Percentiles rank a stretch among this genome's conserved stretches.
phyloP scores from a whole-genome alignment of 2,797 vertebrate genomes.

The Dipus sagitta region DNA sequence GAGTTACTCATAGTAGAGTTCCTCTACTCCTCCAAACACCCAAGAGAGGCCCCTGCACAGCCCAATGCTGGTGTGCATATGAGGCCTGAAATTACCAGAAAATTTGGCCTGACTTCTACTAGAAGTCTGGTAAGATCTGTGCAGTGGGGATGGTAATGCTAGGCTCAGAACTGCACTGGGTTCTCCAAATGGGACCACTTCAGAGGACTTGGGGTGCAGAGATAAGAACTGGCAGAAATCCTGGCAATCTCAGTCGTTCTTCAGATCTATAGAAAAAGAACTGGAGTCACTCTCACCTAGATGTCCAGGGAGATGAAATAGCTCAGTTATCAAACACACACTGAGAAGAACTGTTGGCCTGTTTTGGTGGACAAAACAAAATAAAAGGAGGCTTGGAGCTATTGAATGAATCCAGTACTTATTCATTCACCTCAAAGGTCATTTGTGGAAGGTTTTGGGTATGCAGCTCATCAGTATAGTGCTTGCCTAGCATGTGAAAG shows the following conservation, averaged over 20 bases:
- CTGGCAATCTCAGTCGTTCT: neutral
- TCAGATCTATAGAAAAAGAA: neutral
- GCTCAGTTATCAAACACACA: neutral
- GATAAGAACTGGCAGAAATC: neutral
- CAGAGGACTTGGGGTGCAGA: neutral
- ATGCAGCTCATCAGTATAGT: neutral
- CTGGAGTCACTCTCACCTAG: neutral
- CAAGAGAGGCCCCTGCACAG: neutral
- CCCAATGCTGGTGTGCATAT: neutral
- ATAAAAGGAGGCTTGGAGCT: neutral
- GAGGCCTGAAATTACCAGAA: neutral
- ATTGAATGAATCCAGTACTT: neutral
- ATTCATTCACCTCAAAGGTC: neutral
- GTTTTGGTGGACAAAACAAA: neutral
- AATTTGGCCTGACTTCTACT: neutral
- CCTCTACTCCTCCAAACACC: neutral
- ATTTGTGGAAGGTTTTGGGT: neutral
- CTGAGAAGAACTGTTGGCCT: neutral
- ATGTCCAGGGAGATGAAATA: neutral
- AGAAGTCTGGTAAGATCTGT: neutral
- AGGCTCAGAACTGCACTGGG: neutral
- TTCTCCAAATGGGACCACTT: constrained; percentile 10
- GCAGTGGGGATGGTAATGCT: neutral
- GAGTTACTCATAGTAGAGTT: neutral
- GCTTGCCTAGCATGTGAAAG: neutral